Conservation (phyloP, 2,888 invertebrate genomes). For the Acronicta alni region DNA sequence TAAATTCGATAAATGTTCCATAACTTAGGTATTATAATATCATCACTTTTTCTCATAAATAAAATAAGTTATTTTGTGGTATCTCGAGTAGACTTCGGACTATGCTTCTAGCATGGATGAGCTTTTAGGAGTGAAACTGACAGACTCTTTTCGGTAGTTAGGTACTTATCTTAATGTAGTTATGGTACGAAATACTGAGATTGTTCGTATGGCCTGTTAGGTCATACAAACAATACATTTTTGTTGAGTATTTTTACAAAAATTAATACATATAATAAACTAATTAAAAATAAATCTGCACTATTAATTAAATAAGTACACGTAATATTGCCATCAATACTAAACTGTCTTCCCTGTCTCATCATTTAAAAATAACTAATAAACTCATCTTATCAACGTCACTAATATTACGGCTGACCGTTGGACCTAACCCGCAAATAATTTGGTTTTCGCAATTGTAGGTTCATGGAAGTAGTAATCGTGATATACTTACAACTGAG, state of each 20-base stretch:
- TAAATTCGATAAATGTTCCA: slow-evolving; percentile 4
- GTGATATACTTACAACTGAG: too few relatives aligned
- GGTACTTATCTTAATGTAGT: neutral
- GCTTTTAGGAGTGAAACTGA: neutral
- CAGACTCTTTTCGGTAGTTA: too few relatives aligned
- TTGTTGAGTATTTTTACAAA: slow-evolving; percentile 55
- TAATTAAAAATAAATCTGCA: slow-evolving; percentile 63
- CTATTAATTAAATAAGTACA: slow-evolving; percentile 68
- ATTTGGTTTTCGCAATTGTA: too few relatives aligned
- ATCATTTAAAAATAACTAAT: slow-evolving; percentile 33
- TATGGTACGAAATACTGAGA: slow-evolving; percentile 17
- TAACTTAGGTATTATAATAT: neutral
- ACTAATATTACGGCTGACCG: slow-evolving; percentile 18
- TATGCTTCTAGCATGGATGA: neutral
- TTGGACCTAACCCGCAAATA: too few relatives aligned
- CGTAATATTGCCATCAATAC: slow-evolving; percentile 64
- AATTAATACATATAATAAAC: slow-evolving; percentile 57
- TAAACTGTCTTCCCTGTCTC: slow-evolving; percentile 49
- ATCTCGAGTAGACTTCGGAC: neutral
- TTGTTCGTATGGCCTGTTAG: too few relatives aligned
- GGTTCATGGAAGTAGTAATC: too few relatives aligned
- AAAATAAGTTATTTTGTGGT: neutral
- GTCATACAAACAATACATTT: neutral
- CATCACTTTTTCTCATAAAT: neutral
- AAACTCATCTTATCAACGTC: slow-evolving; percentile 11